phyloP scores from a whole-genome alignment of 2,113 vertebrate species.

The Protomyctophum bolini region DNA sequence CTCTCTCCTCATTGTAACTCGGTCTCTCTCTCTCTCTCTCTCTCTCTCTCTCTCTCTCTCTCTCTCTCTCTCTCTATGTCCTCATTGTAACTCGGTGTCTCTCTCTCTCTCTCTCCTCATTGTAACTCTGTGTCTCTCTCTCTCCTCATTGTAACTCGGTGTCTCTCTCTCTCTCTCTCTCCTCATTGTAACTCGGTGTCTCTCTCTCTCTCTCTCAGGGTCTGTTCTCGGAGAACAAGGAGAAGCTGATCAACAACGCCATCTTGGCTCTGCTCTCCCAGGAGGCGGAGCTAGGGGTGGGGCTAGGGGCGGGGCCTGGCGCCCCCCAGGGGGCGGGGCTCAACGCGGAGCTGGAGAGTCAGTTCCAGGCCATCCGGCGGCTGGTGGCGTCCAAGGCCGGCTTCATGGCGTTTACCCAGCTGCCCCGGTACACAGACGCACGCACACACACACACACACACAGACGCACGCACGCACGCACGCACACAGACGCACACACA shows the following conservation, averaged over 20 bases:
- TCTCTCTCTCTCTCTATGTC: too few relatives aligned
- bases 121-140: neutral
- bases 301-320: slow-evolving; percentile 29
- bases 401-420: slow-evolving; percentile 97
- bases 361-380: slow-evolving; percentile 95
- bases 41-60: too few relatives aligned
- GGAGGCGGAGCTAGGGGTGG: slow-evolving; percentile 81
- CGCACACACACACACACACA: too few relatives aligned
- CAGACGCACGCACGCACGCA: too few relatives aligned
- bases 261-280: slow-evolving; percentile 93
- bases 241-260: slow-evolving; percentile 98
- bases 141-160: neutral
- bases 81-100: too few relatives aligned
- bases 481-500: too few relatives aligned
- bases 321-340: slow-evolving; percentile 63
- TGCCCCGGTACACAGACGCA: slow-evolving; percentile 83
- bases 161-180: slow-evolving; percentile 9
- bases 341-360: slow-evolving; percentile 95
- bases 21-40: too few relatives aligned
- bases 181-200: neutral
- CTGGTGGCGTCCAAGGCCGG: slow-evolving; percentile 98
- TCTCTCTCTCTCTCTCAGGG: slow-evolving; percentile 76
- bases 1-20: too few relatives aligned
- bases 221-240: slow-evolving; percentile 99
- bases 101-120: too few relatives aligned